Percentiles rank a stretch among this genome's conserved stretches.
phyloP scores from a whole-genome alignment of 2,113 vertebrate species.

The Egretta garzetta region DNA sequence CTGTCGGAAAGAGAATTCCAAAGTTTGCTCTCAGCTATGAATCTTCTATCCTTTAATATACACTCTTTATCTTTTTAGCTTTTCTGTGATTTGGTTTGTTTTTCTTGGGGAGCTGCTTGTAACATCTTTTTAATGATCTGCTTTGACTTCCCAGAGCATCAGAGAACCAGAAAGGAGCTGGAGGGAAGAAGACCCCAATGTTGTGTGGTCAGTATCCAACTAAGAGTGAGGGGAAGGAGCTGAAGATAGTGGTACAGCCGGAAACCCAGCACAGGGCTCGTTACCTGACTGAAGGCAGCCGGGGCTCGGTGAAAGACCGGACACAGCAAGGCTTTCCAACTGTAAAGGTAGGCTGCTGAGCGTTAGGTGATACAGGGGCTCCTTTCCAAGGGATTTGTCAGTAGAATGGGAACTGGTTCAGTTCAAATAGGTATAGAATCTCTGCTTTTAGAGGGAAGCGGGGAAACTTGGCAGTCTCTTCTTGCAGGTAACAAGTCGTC shows the following conservation, averaged over 20 bases:
- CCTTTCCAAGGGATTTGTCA: neutral
- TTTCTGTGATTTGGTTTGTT: constrained; percentile 42
- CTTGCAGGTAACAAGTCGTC: neutral
- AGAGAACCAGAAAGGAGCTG: constrained; percentile 79
- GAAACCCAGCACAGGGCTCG: constrained; percentile 96
- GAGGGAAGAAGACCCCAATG: constrained; percentile 86
- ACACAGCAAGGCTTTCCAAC: constrained; percentile 97
- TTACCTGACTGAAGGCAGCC: constrained; percentile 97
- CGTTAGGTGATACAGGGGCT: neutral
- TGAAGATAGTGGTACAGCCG: constrained; percentile 95
- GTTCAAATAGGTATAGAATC: neutral
- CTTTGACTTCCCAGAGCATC: constrained; percentile 78
- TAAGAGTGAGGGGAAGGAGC: constrained; percentile 93
- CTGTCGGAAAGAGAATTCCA: constrained; percentile 16
- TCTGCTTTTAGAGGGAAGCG: neutral
- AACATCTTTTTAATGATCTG: constrained; percentile 56
- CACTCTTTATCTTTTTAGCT: constrained; percentile 28
- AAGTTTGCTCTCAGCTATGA: constrained; percentile 10
- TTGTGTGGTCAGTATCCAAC: constrained; percentile 90
- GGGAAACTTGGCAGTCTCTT: neutral
- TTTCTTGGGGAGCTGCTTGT: neutral
- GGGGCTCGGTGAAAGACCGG: constrained; percentile 95
- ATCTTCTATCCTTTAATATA: neutral
- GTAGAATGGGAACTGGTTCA: neutral
- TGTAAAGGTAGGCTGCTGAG: constrained; percentile 83